Evolutionary conservation across 1,140 invertebrate genomes (phyloP).

Genomic region (Stenopsyche tienmushanensis): DNA sequence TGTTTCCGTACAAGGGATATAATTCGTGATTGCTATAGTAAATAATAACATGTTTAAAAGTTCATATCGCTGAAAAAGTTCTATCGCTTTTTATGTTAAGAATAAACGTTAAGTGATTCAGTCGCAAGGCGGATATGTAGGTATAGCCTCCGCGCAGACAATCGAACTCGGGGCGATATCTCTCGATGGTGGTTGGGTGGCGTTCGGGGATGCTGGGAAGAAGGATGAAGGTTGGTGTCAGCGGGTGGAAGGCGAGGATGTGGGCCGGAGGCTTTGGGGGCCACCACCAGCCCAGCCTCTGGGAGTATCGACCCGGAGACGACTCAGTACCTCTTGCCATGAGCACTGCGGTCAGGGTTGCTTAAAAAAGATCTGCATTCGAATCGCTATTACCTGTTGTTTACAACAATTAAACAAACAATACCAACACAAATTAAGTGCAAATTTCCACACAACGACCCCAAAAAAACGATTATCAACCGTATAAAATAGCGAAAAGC

Average conservation of each 20-base stretch:
- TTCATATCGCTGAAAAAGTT: no score
- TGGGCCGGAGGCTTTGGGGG: slow-evolving; percentile 7
- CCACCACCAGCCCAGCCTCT: slow-evolving; percentile 29
- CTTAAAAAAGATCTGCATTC: neutral
- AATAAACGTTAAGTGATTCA: no score
- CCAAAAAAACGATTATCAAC: neutral
- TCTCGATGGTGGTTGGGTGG: slow-evolving; percentile 18
- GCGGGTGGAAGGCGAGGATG: slow-evolving; percentile 12
- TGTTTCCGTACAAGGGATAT: no score
- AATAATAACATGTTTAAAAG: no score
- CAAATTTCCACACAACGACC: neutral
- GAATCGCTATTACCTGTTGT: neutral
- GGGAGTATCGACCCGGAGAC: slow-evolving; percentile 41
- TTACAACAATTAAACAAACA: neutral
- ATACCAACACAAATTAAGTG: neutral
- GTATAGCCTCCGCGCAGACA: slow-evolving; percentile 31
- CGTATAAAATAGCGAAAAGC: neutral
- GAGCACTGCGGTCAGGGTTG: slow-evolving; percentile 29
- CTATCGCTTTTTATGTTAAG: no score
- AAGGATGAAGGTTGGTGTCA: slow-evolving; percentile 4
- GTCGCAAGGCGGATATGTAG: neutral
- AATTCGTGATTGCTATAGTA: no score
- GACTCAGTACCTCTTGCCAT: slow-evolving; percentile 26
- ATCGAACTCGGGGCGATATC: slow-evolving; percentile 40
- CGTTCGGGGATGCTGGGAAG: neutral